Percentiles rank a stretch among this genome's conserved stretches.
These are phyloP conservation scores for Tokudaia tokunoshimensis DNA, from an alignment of 2,797 vertebrate species.

Conservation along the genomic window DNA sequence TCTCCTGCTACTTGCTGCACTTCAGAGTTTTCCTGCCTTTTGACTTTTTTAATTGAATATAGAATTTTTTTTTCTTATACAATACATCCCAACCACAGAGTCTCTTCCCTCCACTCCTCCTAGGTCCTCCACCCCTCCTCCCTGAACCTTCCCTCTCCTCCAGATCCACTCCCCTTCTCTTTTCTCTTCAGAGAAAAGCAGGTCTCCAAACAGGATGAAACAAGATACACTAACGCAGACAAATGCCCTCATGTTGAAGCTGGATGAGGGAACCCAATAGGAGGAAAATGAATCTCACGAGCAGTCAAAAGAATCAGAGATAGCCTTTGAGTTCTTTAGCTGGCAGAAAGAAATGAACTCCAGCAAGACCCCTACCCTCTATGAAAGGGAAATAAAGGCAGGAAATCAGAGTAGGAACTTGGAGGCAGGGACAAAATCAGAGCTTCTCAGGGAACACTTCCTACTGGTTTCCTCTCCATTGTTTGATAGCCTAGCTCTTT, in stretches of 20 bases:
- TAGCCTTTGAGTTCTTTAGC: background rate
- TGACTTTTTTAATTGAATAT: background rate
- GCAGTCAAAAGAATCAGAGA: background rate
- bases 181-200: background rate
- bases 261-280: background rate
- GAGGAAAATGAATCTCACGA: background rate
- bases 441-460: background rate
- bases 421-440: background rate
- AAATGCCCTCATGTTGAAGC: background rate
- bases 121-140: background rate
- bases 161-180: background rate
- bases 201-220: background rate
- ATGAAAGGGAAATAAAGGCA: background rate
- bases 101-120: background rate
- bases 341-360: background rate
- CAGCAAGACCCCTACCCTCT: no score
- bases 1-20: background rate
- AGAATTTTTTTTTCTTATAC: background rate
- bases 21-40: background rate
- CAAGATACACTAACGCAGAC: background rate
- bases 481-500: background rate
- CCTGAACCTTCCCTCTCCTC: background rate
- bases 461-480: background rate
- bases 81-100: background rate
- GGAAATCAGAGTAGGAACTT: background rate